Percentiles rank a stretch among this genome's conserved stretches.
Evolutionary conservation across 2,113 vertebrate species (phyloP).

Genomic region (Ictalurus punctatus): DNA sequence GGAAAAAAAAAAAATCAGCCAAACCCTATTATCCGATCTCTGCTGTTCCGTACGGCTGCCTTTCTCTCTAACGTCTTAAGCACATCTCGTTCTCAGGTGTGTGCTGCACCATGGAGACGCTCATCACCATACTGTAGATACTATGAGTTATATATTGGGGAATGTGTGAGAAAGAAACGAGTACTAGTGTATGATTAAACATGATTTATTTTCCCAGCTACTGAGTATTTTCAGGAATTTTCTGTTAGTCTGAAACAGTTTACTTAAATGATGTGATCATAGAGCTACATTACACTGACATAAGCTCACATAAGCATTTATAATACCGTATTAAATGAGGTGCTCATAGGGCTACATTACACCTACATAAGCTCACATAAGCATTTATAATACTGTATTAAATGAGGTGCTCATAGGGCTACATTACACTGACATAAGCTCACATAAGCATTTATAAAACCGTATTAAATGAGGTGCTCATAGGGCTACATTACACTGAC

Average conservation of each 20-base stretch:
- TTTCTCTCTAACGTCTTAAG: slow-evolving; percentile 33
- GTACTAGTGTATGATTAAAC: neutral
- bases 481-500: no score
- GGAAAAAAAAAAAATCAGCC: neutral
- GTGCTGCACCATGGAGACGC: neutral
- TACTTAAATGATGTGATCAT: no score
- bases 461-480: no score
- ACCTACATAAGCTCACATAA: no score
- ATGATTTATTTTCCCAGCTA: neutral
- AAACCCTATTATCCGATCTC: slow-evolving; percentile 29
- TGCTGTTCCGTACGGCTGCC: slow-evolving; percentile 13
- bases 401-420: no score
- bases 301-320: no score
- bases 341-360: no score
- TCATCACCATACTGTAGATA: neutral
- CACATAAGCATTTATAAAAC: no score
- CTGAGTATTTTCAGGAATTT: neutral
- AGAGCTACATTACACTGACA: no score
- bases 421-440: no score
- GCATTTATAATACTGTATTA: no score
- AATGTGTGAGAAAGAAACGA: neutral
- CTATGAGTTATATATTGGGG: neutral
- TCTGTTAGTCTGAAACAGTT: neutral
- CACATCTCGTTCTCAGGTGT: slow-evolving; percentile 10
- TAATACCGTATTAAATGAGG: no score